Percentiles rank a stretch among this genome's conserved stretches.
These are phyloP conservation scores for Drosophila prolongata DNA, from an alignment of 2,888 invertebrate species.

Conservation along the genomic window DNA sequence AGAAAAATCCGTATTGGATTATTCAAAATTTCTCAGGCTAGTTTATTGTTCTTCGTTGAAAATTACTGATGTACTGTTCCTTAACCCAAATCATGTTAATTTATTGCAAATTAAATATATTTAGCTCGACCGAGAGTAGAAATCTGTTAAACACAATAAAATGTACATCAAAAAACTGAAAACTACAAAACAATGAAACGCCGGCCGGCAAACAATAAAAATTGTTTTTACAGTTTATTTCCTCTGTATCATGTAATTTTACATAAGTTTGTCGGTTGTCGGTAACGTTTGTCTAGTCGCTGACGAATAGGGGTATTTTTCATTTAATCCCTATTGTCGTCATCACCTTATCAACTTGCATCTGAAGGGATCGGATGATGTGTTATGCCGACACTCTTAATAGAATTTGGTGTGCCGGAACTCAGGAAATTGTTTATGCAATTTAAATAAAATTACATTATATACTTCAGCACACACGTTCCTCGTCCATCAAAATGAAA, in stretches of 20 bases:
- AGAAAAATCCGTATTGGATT: too few relatives aligned
- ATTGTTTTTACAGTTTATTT: conserved; percentile 3
- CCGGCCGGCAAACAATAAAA: conserved; percentile 21
- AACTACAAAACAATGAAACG: conserved; percentile 1
- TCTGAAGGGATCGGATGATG: conserved; percentile 36
- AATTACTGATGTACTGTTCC: too few relatives aligned
- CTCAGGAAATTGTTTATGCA: conserved; percentile 26
- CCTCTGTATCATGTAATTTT: background rate
- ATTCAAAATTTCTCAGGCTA: too few relatives aligned
- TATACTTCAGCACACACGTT: conserved; percentile 1
- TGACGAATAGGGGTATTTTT: conserved; percentile 48
- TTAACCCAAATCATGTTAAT: too few relatives aligned
- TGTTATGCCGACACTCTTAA: conserved; percentile 8
- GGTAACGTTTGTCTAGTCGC: conserved; percentile 14
- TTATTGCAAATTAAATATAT: too few relatives aligned
- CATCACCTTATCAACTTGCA: conserved; percentile 30
- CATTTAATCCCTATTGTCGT: conserved; percentile 25
- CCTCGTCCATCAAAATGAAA: conserved; percentile 32
- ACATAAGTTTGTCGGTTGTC: too few relatives aligned
- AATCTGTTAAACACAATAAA: background rate
- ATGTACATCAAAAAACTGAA: background rate
- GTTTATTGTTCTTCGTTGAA: too few relatives aligned
- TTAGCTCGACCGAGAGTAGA: too few relatives aligned
- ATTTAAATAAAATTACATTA: conserved; percentile 17
- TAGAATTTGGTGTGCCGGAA: conserved; percentile 14